phyloP scores from a whole-genome alignment of 2,888 invertebrate genomes.

The Meganola albula region DNA sequence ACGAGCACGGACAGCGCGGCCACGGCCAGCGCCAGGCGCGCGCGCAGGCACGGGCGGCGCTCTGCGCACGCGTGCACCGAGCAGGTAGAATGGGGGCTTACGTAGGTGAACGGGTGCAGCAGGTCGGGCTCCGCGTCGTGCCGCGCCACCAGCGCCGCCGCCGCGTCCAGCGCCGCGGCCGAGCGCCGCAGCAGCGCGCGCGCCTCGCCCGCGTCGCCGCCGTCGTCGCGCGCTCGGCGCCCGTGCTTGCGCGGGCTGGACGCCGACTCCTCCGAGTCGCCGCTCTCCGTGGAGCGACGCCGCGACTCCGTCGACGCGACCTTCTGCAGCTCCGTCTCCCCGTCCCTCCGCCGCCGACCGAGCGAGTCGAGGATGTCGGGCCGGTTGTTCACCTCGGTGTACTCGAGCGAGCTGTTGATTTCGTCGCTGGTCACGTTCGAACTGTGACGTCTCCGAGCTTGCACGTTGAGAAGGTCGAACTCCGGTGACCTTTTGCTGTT shows the following conservation, averaged over 20 bases:
- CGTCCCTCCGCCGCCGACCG: slow-evolving; percentile 48
- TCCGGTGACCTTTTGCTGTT: slow-evolving; percentile 66
- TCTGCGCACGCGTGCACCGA: slow-evolving; percentile 42
- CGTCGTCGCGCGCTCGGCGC: slow-evolving; percentile 63
- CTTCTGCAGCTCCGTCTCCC: slow-evolving; percentile 58
- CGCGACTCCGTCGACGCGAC: slow-evolving; percentile 60
- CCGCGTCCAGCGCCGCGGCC: slow-evolving; percentile 77
- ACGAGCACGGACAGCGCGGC: slow-evolving; percentile 70
- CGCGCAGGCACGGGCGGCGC: slow-evolving; percentile 54
- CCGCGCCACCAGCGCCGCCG: slow-evolving; percentile 77
- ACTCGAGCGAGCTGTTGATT: slow-evolving; percentile 69
- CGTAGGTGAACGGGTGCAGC: slow-evolving; percentile 70
- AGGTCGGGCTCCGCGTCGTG: slow-evolving; percentile 68
- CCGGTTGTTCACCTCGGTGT: slow-evolving; percentile 68
- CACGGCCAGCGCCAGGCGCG: slow-evolving; percentile 65
- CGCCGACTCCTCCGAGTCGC: slow-evolving; percentile 57
- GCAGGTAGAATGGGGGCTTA: slow-evolving; percentile 58
- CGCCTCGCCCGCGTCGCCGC: slow-evolving; percentile 82
- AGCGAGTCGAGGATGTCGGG: slow-evolving; percentile 69
- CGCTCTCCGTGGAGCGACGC: slow-evolving; percentile 64
- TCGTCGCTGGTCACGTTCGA: slow-evolving; percentile 72
- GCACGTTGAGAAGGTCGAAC: slow-evolving; percentile 64
- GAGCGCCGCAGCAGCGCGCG: slow-evolving; percentile 81
- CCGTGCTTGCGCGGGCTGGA: slow-evolving; percentile 60
- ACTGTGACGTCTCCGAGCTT: slow-evolving; percentile 66